A percentile compares a stretch with the other conserved stretches of the same genome.
Conservation (phyloP, 2,888 invertebrate species). For the Steromphala cineraria region DNA sequence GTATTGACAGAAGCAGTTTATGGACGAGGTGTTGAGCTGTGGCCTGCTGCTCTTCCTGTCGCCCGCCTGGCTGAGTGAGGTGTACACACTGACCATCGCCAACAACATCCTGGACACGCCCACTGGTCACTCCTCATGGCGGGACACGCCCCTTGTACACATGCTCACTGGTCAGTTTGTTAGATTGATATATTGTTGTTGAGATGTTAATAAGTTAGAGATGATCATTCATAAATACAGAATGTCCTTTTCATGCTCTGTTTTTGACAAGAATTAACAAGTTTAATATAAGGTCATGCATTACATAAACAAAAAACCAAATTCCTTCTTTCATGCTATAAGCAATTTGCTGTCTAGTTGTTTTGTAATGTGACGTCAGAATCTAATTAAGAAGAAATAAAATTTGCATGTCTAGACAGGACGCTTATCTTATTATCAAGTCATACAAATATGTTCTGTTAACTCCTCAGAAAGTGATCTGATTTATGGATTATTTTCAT, state of each 20-base stretch:
- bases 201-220: neutral
- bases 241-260: neutral
- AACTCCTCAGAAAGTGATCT: too few relatives aligned
- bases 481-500: too few relatives aligned
- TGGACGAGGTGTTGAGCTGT: slow-evolving; percentile 92
- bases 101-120: slow-evolving; percentile 84
- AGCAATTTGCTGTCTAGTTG: too few relatives aligned
- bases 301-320: too few relatives aligned
- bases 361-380: too few relatives aligned
- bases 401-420: too few relatives aligned
- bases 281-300: neutral
- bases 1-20: slow-evolving; percentile 86
- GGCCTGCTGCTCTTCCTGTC: slow-evolving; percentile 95
- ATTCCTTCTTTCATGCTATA: too few relatives aligned
- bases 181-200: neutral
- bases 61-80: slow-evolving; percentile 93
- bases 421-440: neutral
- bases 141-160: slow-evolving; percentile 83
- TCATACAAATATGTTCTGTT: too few relatives aligned
- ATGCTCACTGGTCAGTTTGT: slow-evolving; percentile 82
- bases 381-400: too few relatives aligned
- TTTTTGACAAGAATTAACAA: neutral
- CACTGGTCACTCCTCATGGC: slow-evolving; percentile 76
- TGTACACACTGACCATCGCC: slow-evolving; percentile 90
- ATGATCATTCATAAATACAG: neutral